phyloP scores from a whole-genome alignment of 2,888 invertebrate species.

The Leptopilina drosophilae region DNA sequence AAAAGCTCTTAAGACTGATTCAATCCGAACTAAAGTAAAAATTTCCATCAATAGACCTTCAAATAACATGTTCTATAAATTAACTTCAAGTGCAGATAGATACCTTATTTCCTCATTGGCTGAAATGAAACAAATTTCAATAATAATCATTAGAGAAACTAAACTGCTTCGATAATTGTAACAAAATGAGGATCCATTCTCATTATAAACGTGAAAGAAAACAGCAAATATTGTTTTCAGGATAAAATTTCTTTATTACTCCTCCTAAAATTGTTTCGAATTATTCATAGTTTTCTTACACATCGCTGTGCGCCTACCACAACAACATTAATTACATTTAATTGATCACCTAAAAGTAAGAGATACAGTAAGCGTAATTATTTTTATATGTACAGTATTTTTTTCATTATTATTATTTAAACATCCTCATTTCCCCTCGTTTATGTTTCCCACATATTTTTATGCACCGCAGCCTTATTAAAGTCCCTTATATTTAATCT shows the following conservation, averaged over 20 bases:
- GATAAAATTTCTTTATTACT: conserved; percentile 76
- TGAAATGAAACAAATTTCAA: too few species aligned
- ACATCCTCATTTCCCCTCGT: conserved; percentile 65
- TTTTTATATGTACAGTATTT: conserved; percentile 75
- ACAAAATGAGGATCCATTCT: too few species aligned
- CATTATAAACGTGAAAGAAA: background rate
- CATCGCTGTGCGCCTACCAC: conserved; percentile 76
- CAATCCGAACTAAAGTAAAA: background rate
- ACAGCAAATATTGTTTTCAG: conserved; percentile 58
- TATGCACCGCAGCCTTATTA: conserved; percentile 62
- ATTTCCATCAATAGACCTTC: too few species aligned
- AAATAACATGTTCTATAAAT: too few species aligned
- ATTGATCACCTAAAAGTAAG: conserved; percentile 76
- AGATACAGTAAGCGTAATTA: conserved; percentile 77
- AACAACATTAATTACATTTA: conserved; percentile 77
- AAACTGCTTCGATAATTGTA: too few species aligned
- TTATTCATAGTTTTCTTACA: conserved; percentile 73
- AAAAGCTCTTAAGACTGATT: conserved; percentile 66
- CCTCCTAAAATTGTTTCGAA: conserved; percentile 74
- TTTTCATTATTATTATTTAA: conserved; percentile 67
- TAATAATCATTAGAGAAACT: too few species aligned
- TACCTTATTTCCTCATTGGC: too few species aligned
- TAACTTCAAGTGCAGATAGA: too few species aligned
- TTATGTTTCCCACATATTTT: conserved; percentile 60
- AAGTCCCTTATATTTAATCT: conserved; percentile 49